Evolutionary conservation across 2,888 invertebrate genomes (phyloP), one percentile per base, ranked within the genome.

Genomic region (Magallana nippona): DNA sequence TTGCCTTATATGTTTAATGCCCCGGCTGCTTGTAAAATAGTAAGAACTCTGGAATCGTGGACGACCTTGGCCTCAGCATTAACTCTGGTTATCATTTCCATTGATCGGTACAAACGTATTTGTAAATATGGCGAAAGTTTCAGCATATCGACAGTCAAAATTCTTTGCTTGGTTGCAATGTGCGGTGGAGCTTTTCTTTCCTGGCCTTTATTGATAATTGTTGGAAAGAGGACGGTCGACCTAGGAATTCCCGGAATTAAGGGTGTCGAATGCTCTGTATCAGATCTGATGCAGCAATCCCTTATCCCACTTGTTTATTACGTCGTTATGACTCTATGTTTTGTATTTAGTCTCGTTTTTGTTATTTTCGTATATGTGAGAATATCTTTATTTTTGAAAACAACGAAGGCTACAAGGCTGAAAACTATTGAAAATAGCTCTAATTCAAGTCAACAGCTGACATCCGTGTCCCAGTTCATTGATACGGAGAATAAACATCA

Each of bases 21-120:
- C 32, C 88, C 89, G 1, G 78, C 84, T 2, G 89, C 89, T 15
- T 90, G 90, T 78, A 89, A 89, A 79, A 77, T 90, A 10, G 83
- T 90, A 17, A 82, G 90, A 15, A 88, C 89, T 78, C 85, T 87
- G 1, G 88, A 89, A 55, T 89, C 88, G 27, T 86, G 86, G 32
- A 89, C 90, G 55, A 89, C 87, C 84, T 87, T 89, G 11, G 88
- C 88, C 57, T 89, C 89, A 22, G 87, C 88, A 22, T 84, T 88
- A 55, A 87, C 88, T 5, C 87, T 90, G 2, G 86, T 90, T 3
- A 80, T 80, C 58, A 85, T 90, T 17, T 89, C 90, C 15, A 89
- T 90, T 57, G 90, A 90, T 79, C 85, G 90, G 10, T 89, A 89
- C 79, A 89, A 85, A 78, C 85, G 90, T 32, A 90, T 90, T 55